Evolutionary conservation across 2,888 invertebrate species (phyloP).

Genomic region (Chloroclysta siterata): DNA sequence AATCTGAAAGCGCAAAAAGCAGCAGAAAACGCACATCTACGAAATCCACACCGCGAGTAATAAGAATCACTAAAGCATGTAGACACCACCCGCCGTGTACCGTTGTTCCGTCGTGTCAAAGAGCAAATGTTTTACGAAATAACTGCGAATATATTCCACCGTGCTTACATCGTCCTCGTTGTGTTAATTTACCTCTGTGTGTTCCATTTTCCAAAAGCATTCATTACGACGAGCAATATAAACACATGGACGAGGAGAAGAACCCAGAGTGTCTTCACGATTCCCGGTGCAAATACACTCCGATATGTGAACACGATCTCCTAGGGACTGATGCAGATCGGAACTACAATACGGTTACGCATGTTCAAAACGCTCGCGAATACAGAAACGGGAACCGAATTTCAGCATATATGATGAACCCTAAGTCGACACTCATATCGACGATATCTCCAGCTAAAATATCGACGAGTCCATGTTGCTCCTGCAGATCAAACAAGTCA

Average conservation of each 20-base stretch:
- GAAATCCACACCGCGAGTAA: constrained; percentile 57
- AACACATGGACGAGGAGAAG: constrained; percentile 51
- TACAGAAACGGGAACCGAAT: constrained; percentile 48
- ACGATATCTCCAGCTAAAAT: constrained; percentile 49
- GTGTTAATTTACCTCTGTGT: constrained; percentile 74
- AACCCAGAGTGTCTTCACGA: constrained; percentile 51
- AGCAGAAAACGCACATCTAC: constrained; percentile 45
- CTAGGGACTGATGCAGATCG: constrained; percentile 49
- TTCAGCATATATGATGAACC: constrained; percentile 50
- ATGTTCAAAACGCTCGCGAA: constrained; percentile 55
- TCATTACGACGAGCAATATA: constrained; percentile 58
- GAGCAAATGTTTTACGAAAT: constrained; percentile 66
- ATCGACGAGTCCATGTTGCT: constrained; percentile 45
- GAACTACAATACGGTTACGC: constrained; percentile 49
- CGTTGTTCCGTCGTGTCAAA: constrained; percentile 77
- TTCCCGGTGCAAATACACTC: constrained; percentile 55
- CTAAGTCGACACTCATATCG: constrained; percentile 47
- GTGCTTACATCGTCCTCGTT: constrained; percentile 73
- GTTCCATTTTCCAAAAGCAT: constrained; percentile 66
- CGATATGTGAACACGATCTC: constrained; percentile 54
- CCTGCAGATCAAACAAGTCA: constrained; percentile 62
- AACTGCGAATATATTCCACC: constrained; percentile 73
- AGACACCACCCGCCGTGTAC: constrained; percentile 77
- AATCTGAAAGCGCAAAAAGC: constrained; percentile 49
- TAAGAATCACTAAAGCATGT: constrained; percentile 75